Base-by-base conservation (phyloP, 2,797 vertebrate species). In the Tamandua tetradactyla region DNA sequence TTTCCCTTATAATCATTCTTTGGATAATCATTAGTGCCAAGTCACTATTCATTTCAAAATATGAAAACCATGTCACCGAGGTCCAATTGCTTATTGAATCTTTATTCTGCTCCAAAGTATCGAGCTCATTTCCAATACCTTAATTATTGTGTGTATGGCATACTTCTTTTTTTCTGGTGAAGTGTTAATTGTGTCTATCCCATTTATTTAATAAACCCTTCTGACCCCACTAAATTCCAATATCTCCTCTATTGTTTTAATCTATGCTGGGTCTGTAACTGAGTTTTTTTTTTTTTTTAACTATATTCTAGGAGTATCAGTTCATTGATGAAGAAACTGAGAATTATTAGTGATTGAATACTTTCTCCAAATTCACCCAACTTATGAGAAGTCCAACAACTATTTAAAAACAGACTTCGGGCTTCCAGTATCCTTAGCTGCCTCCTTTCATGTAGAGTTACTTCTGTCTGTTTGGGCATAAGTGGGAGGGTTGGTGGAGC, bases 291-390 rank as follows among this genome's bases (percentile, higher is more conserved):
- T n/a, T n/a, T n/a, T n/a, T n/a, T n/a, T n/a, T n/a, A 22, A 13
- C 30, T 76, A 44, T 37, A 62, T 55, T 49, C 20, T 35, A 85
- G 30, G 37, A 75, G 78, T 85, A 81, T 78, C 62, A 89, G 27
- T 87, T 92, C 27, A 68, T 91, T 94, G 62, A 47, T 79, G 14
- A 92, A 62, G 18, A 87, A 78, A 84, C 40, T 72, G 59, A 78
- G 13, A 87, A 20, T 64, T 40, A 87, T 30, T 82, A 85, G 52
- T 52, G 30, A 71, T 55, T 22, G 10, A 92, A 90, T 79, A 75
- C 3, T 37, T 52, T 87, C 76, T 89, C 11, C 14, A 91, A 37
- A 40, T 14, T 92, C 61, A 76, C 18, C 55, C 13, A 78, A 14
- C 78, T 95, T 61, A 59, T 47, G 89, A 78, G 23, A 61, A 94